phyloP scores from a whole-genome alignment of 1,140 invertebrate species.

The Drosophila ananassae region DNA sequence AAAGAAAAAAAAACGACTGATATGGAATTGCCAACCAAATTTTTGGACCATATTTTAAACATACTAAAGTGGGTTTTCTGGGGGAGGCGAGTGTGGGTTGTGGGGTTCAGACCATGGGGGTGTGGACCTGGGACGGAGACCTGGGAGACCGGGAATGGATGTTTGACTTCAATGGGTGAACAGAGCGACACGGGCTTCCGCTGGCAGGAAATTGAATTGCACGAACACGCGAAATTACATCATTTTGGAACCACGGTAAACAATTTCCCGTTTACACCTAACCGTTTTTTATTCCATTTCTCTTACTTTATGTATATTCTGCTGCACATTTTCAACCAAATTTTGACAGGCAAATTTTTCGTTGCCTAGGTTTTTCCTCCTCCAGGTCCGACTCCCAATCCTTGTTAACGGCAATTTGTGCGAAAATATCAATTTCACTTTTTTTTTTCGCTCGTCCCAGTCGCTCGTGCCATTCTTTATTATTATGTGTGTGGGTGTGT shows the following conservation, averaged over 20 bases:
- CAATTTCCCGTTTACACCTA: conserved; percentile 78
- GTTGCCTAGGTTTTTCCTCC: conserved; percentile 62
- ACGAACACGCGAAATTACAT: conserved; percentile 83
- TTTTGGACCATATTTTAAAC: conserved; percentile 51
- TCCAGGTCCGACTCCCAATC: conserved; percentile 4
- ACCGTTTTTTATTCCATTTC: conserved; percentile 43
- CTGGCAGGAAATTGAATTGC: conserved; percentile 82
- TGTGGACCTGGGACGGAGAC: too few species aligned
- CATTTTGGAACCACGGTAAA: conserved; percentile 82
- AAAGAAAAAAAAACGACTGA: neutral
- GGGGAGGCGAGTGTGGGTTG: neutral
- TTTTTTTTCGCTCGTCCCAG: conserved; percentile 34
- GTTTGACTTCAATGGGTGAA: conserved; percentile 66
- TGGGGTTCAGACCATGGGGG: neutral
- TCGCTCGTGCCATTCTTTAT: conserved; percentile 8
- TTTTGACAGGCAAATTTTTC: conserved; percentile 70
- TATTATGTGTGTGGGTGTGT: conserved; percentile 26
- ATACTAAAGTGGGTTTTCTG: conserved; percentile 5
- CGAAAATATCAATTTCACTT: conserved; percentile 79
- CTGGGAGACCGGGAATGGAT: conserved; percentile 33
- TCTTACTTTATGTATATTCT: conserved; percentile 15
- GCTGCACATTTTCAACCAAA: conserved; percentile 48
- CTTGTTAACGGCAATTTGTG: conserved; percentile 75
- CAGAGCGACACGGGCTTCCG: conserved; percentile 85
- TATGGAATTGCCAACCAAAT: conserved; percentile 55